Evolutionary conservation across 2,797 vertebrate genomes (phyloP), one percentile per base, ranked within the genome.

Genomic region (Hylomyscus alleni): DNA sequence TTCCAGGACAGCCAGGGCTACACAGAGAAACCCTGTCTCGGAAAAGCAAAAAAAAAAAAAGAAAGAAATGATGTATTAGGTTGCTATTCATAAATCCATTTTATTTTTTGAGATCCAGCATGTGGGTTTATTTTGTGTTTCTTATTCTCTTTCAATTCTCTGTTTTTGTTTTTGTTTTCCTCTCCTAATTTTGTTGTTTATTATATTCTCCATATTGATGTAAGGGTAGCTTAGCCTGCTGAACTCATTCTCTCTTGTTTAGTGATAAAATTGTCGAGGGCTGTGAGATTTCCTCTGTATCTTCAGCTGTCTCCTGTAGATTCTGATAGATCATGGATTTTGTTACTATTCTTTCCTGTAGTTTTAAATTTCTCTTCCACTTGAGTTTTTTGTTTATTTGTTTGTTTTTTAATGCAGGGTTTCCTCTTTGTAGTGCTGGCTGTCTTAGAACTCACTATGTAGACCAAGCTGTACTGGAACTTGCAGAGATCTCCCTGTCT

Each of bases 221-320:
- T 88, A 91, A 73, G 37, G 58, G 80, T 73, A 65, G n/a, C 50
- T 90, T 77, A 34, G 82, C 34, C 40, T 80, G 37, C 90, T 54
- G 4, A 29, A 60, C 92, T 91, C 24, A 65, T 83, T 89, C 6
- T 95, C 22, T 95, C 9, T 87, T 92, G 77, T 50, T 82, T 40
- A 87, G 76, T 86, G 89, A 44, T 93, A 12, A 73, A 60, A 78
- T 86, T 92, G 60, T 54, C 82, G 78, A 77, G 54, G 22, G 56
- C 20, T 84, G 24, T 65, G 31, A 92, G 47, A 52, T 65, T 75
- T 87, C 76, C 24, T 65, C 12, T 91, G 15, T 62, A 56, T 83
- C 60, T 87, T 90, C 13, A 83, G 20, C 75, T 82, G 9, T 83
- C 26, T 62, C 19, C 12, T 76, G 54, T 6, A 40, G 40, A 84